Base-by-base conservation (phyloP, 2,113 vertebrate genomes). In the Sylvia atricapilla region DNA sequence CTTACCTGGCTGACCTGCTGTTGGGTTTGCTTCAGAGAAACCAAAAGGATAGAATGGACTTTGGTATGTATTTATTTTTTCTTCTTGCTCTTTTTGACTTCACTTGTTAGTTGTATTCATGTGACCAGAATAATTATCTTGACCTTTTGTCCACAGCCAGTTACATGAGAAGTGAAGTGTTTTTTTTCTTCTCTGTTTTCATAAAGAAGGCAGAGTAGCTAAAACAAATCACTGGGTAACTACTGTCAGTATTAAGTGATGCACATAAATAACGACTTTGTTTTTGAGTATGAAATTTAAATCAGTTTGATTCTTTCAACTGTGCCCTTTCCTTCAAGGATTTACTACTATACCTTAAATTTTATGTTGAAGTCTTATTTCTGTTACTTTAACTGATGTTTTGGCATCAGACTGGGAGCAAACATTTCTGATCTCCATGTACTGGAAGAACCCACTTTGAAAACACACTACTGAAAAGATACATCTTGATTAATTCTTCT, bases 21-120 rank as follows among this genome's bases (percentile, higher is more conserved):
- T 97, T 99, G 85, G 99, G 99, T 68, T 98, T 99, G 91, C 98
- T 99, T 95, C 99, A 99, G 98, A 99, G 99, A 96, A 99, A 98
- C 96, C 99, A 99, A 94, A 99, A 99, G 95, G 99, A 99, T 73
- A 98, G 99, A 87, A 99, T 99, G 98, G 99, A 99, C 96, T 99
- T 99, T 89, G 99, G 99, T 99, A 95, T 95, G 99, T 98, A 79
- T 77, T 91, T 49, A 19, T 62, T 60, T 47, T 63, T 84, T 44
- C 10, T 7, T 52, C 58, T 87, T 67, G 47, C 62, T 89, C 27
- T 75, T 73, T 73, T 55, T 85, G 52, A 44, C 16, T 86, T 92
- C 25, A 15, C 47, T 39, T 90, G 72, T 59, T 67, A 37, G 31
- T 47, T 91, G 33, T 93, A 10, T 85, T 76, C 82, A 44, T 84